Evolutionary conservation across 2,888 invertebrate genomes (phyloP), one percentile per base, ranked within the genome.

Genomic region (Arge pagana): DNA sequence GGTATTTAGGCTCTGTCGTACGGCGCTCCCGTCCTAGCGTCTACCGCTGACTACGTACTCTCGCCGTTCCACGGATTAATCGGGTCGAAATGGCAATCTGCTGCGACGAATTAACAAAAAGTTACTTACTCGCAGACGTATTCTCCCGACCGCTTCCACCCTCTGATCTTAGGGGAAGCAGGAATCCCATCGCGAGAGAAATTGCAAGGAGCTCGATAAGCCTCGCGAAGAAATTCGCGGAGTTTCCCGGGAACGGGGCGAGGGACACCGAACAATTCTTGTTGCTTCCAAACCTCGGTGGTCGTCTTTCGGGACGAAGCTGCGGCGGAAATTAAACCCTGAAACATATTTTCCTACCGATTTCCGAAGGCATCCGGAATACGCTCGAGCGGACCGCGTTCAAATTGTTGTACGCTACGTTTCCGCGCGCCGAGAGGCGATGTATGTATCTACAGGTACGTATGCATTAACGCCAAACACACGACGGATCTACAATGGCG

Each of bases 1-100:
- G 68, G 70, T 71, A 64, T 65, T 68, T 66, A 60, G 65, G 62
- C 63, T 61, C n/a, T n/a, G n/a, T n/a, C 59, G 55, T 59, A 43
- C 41, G 19, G 43, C 33, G 24, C 35, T 11, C 26, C 43, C 16
- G 11, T 13, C 6, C n/a, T n/a, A n/a, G 35, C 24, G 8, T 10
- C 48, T 21, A 11, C 37, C 48, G 42, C 49, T 52, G 45, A 40
- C 50, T 43, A 49, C 45, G 55, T 56, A 50, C 54, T 56, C 52
- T 52, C 54, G 48, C 56, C 59, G 55, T 56, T 55, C 62, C 60
- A 42, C 48, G 55, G 67, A 66, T 62, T 68, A 68, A 68, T 67
- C 55, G 64, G 61, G 55, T 43, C 52, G 57, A 53, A 60, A 56
- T 24, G 49, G 48, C 50, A 37, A 31, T 18, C 49, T 48, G 13